Base-by-base conservation (phyloP, 92 coral and sea anemone species). In the Nematostella vectensis region DNA sequence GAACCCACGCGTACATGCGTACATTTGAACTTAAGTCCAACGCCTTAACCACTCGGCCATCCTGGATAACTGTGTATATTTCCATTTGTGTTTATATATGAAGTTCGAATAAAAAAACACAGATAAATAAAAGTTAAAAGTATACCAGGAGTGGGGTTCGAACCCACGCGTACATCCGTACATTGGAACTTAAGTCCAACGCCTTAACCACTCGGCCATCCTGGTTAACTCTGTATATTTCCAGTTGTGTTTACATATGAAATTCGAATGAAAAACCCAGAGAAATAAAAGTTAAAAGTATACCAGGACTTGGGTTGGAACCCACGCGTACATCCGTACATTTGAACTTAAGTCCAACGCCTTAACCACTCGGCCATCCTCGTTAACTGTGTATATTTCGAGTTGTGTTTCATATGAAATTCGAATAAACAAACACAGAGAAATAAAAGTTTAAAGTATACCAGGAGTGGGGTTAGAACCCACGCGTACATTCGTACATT, bases 311-410 rank as follows among this genome's bases (percentile, higher is more conserved):
- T 71, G 79, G 79, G 65, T 71, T 57, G 43, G 76, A 60, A 78
- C 80, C 78, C 83, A 82, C 83, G 85, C 80, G 83, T 67, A 72
- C 83, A 76, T 66, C 56, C 93, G 87, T 74, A 71, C 81, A 78
- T 74, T 78, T 83, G 96, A 70, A 69, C 93, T 82, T 78, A 78
- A 78, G 91, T 82, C 83, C 83, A 88, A 78, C 88, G 87, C 83
- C 93, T 83, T 70, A 72, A 78, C 94, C 94, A 85, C 94, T 85
- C 94, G 94, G 94, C 94, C 94, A 85, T 85, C 94, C 94, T 85
- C n/a, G n/a, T n/a, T n/a, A n/a, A n/a, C n/a, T n/a, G n/a, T n/a
- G n/a, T n/a, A n/a, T n/a, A n/a, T n/a, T n/a, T n/a, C n/a, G n/a
- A n/a, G n/a, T n/a, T n/a, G n/a, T n/a, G n/a, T n/a, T n/a, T n/a